Evolutionary conservation across 2,888 invertebrate genomes (phyloP).

Genomic region (Leptinotarsa tumamoca): DNA sequence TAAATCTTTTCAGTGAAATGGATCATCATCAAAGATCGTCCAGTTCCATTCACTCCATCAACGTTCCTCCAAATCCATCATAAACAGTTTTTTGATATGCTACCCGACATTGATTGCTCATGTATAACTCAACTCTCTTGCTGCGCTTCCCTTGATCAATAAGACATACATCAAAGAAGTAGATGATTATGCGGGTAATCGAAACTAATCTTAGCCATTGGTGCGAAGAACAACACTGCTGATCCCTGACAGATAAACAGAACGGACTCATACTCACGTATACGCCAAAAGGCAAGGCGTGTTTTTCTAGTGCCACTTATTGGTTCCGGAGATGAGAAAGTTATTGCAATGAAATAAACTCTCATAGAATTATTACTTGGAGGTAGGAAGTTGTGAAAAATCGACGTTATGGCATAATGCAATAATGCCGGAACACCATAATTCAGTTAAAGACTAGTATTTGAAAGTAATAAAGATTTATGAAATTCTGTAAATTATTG

Average conservation of each 20-base stretch:
- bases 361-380: slow-evolving; percentile 15
- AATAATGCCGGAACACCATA: background rate
- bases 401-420: slow-evolving; percentile 1
- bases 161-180: background rate
- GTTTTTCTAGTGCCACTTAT: slow-evolving; percentile 37
- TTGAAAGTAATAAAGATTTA: background rate
- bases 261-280: slow-evolving; percentile 34
- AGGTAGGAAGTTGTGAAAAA: too few relatives aligned
- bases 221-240: background rate
- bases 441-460: background rate
- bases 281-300: slow-evolving; percentile 45
- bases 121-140: too few relatives aligned
- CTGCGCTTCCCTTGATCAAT: too few relatives aligned
- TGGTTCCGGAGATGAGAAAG: slow-evolving; percentile 32
- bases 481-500: background rate
- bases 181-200: background rate
- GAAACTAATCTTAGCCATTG: background rate
- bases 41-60: too few relatives aligned
- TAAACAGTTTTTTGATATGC: too few relatives aligned
- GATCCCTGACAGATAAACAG: slow-evolving; percentile 21
- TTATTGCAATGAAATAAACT: slow-evolving; percentile 32
- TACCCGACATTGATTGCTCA: too few relatives aligned
- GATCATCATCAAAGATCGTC: too few relatives aligned
- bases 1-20: too few relatives aligned
- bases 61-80: too few relatives aligned